Evolutionary conservation across 1,140 invertebrate species (phyloP).

Genomic region (Dendrolimus punctatus): DNA sequence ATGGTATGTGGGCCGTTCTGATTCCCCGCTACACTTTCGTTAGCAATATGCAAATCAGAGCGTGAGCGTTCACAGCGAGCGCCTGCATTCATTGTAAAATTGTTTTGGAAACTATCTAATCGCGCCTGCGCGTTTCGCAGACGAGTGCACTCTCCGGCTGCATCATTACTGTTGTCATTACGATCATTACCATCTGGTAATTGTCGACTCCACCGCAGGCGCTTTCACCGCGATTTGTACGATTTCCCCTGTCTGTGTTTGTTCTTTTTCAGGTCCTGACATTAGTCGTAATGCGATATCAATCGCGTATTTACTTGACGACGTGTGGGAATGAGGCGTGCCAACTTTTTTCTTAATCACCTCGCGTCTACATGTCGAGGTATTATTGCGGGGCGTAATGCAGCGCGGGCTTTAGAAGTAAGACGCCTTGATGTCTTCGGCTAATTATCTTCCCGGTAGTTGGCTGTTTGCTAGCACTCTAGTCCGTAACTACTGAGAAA

Average conservation of each 20-base stretch:
- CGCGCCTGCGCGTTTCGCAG: slow-evolving; percentile 9
- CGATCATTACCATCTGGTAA: slow-evolving; percentile 38
- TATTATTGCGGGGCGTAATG: slow-evolving; percentile 53
- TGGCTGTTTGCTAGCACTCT: slow-evolving; percentile 43
- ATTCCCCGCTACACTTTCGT: slow-evolving; percentile 54
- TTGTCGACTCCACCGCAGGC: slow-evolving; percentile 28
- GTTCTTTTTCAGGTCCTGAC: slow-evolving; percentile 24
- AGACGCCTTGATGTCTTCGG: slow-evolving; percentile 64
- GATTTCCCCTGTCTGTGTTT: slow-evolving; percentile 33
- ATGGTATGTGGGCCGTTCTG: slow-evolving; percentile 37
- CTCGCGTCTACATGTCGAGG: slow-evolving; percentile 29
- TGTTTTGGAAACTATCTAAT: slow-evolving; percentile 25
- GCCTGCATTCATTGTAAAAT: slow-evolving; percentile 35
- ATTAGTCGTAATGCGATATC: slow-evolving; percentile 26
- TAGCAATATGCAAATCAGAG: slow-evolving; percentile 59
- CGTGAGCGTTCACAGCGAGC: slow-evolving; percentile 34
- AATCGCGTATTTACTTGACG: slow-evolving; percentile 35
- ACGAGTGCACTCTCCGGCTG: slow-evolving; percentile 30
- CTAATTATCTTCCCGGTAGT: slow-evolving; percentile 55
- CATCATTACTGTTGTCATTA: slow-evolving; percentile 35
- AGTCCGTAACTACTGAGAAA: slow-evolving; percentile 48
- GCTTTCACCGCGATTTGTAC: slow-evolving; percentile 50
- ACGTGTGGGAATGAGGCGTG: slow-evolving; percentile 51
- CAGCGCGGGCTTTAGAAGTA: slow-evolving; percentile 53
- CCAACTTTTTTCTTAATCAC: slow-evolving; percentile 53